Evolutionary conservation across 1,140 invertebrate genomes (phyloP), one percentile per base, ranked within the genome.

Genomic region (Philopotamus ludificatus): DNA sequence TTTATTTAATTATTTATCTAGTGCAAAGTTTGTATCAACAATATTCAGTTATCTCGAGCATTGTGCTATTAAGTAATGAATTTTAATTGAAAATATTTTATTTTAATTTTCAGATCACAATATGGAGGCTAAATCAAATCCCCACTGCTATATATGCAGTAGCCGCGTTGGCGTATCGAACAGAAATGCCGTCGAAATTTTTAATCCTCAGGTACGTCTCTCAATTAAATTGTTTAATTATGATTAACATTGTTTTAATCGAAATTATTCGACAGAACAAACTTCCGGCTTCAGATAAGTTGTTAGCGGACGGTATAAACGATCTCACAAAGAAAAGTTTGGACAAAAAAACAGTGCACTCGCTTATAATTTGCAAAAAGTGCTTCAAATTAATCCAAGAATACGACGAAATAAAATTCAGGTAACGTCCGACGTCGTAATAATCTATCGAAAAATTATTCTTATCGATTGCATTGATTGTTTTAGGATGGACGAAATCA

Each of bases 341-440:
- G 3, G 78, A 72, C 26, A 74, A 81, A 68, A 74, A 82, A 3
- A 73, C 74, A 62, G 76, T 78, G 1, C 83, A 85, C 71, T 83
- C 82, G 18, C 72, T 75, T 50, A 73, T 86, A 20, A 73, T 87
- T 16, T 88, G 86, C 73, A 86, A 85, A 74, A 87, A 86, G 69
- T 88, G 86, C 71, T 86, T 77, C 68, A 84, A 84, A 74, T 71
- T 84, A 23, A 78, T 85, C 51, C 81, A 82, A 67, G 85, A 88
- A 78, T 77, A 83, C 28, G 84, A 86, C 69, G 84, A 86, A 68
- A 70, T 87, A 44, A 79, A 85, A 72, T 65, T 15, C 51, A 67
- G 69, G 69, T 70, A 67, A n/a, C 10, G n/a, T 39, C 15, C 21
- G 41, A 45, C 16, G 4, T n/a, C n/a, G n/a, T n/a, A n/a, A n/a